Conservation (phyloP, 1,140 invertebrate species). For the Papilio polytes region DNA sequence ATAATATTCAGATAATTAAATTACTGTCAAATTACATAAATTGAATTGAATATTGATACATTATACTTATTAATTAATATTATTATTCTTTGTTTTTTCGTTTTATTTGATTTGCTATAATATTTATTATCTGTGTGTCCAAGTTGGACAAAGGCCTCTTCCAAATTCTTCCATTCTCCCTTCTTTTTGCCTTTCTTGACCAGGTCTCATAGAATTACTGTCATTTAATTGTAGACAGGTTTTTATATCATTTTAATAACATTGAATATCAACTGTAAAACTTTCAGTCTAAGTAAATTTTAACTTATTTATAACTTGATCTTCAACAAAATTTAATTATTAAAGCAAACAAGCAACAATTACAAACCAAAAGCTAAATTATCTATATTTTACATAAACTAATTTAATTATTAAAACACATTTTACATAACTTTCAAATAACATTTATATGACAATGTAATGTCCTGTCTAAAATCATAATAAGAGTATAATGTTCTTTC, state of each 20-base stretch:
- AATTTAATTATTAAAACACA: too few species aligned
- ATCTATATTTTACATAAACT: not conserved
- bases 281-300: not conserved
- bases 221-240: constrained; percentile 18
- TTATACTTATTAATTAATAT: too few species aligned
- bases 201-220: constrained; percentile 57
- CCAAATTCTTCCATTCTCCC: too few species aligned
- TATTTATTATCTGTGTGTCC: too few species aligned
- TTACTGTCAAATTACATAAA: too few species aligned
- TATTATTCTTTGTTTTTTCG: too few species aligned
- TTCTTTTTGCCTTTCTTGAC: too few species aligned
- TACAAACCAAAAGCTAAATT: not conserved
- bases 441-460: not conserved
- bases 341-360: not conserved
- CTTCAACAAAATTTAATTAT: not conserved
- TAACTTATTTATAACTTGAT: not conserved
- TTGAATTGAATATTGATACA: too few species aligned
- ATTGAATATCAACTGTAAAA: not conserved
- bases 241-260: not conserved
- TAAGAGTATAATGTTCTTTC: not conserved
- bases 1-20: too few species aligned
- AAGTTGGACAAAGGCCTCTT: too few species aligned
- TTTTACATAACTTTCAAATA: not conserved
- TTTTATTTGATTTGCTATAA: too few species aligned
- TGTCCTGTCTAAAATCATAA: not conserved